These are phyloP conservation scores for Antechinus flavipes DNA, from an alignment of 2,113 vertebrate genomes.

Conservation along the genomic window DNA sequence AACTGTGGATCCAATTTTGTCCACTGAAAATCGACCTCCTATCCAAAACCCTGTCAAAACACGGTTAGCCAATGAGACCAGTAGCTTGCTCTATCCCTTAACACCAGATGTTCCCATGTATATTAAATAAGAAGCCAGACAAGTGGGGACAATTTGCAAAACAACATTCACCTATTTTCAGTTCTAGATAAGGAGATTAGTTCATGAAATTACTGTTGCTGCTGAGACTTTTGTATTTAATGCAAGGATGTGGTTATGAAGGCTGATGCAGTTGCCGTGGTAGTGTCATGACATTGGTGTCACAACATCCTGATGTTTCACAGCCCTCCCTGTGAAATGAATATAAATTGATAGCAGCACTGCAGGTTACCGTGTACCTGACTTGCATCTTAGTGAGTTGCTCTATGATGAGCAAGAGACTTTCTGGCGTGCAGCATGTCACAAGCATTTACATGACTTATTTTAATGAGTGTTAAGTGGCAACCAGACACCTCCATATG, in stretches of 20 bases:
- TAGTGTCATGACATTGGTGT: slow-evolving; percentile 59
- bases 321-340: slow-evolving; percentile 57
- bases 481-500: slow-evolving; percentile 18
- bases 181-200: slow-evolving; percentile 38
- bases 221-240: slow-evolving; percentile 65
- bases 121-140: slow-evolving; percentile 39
- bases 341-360: slow-evolving; percentile 50
- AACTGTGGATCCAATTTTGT: neutral
- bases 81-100: slow-evolving; percentile 32
- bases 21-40: slow-evolving; percentile 24
- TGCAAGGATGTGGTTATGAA: slow-evolving; percentile 41
- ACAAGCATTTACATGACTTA: slow-evolving; percentile 26
- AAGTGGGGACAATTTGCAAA: slow-evolving; percentile 58
- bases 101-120: slow-evolving; percentile 19
- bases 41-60: slow-evolving; percentile 30
- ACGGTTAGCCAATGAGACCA: neutral
- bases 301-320: slow-evolving; percentile 50
- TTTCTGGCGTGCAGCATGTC: neutral
- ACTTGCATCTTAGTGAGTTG: slow-evolving; percentile 43
- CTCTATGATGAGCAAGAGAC: slow-evolving; percentile 39
- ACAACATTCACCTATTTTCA: slow-evolving; percentile 33
- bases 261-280: slow-evolving; percentile 38
- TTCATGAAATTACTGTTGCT: slow-evolving; percentile 60
- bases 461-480: slow-evolving; percentile 51
- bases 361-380: slow-evolving; percentile 28